Evolutionary conservation across 2,113 vertebrate genomes (phyloP).

Genomic region (Gracilinanus agilis): DNA sequence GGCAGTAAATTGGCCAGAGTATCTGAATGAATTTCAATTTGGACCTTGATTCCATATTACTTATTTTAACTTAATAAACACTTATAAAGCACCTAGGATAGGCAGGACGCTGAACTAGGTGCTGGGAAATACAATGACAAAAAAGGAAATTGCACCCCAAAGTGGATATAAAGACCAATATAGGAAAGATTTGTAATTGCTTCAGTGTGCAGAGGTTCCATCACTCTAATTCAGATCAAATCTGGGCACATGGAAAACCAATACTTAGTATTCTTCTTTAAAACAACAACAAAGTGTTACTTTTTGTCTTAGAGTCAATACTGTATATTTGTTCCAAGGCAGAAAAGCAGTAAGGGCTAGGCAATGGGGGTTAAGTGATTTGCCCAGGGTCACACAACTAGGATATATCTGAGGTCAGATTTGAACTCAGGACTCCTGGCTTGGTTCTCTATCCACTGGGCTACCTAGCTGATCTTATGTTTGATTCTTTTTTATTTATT

Average conservation of each 20-base stretch:
- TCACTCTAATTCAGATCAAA: not conserved
- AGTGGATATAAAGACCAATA: not conserved
- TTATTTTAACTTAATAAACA: not conserved
- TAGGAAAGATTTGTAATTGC: not conserved
- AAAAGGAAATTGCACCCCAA: not conserved
- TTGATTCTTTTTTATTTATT: no score
- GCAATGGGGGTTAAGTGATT: no score
- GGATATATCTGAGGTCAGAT: no score
- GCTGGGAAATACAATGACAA: not conserved
- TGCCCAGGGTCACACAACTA: no score
- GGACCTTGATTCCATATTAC: not conserved
- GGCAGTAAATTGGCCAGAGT: not conserved
- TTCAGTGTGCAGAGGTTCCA: not conserved
- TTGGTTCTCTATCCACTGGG: no score
- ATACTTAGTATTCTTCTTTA: no score
- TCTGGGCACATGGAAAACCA: not conserved
- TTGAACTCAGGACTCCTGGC: no score
- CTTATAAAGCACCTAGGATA: not conserved
- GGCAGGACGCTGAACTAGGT: not conserved
- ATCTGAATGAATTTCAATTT: not conserved
- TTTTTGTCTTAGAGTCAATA: no score
- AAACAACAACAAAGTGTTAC: no score
- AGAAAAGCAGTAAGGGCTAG: no score
- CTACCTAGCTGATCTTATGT: not conserved
- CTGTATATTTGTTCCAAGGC: no score